Evolutionary conservation across 1,140 invertebrate species (phyloP).

Genomic region (Drosophila burlai): DNA sequence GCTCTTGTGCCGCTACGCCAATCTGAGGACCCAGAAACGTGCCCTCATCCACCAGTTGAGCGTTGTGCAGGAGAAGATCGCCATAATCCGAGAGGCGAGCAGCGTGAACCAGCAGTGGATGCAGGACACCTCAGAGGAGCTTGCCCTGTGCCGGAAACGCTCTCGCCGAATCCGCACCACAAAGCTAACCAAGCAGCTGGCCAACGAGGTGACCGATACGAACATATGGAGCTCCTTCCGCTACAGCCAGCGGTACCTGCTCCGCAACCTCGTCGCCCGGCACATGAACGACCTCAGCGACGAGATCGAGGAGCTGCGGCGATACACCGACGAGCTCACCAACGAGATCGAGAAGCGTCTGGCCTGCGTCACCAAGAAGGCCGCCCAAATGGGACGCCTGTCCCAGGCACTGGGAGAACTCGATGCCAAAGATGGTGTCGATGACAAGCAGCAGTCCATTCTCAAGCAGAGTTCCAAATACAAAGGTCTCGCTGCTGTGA

Average conservation of each 20-base stretch:
- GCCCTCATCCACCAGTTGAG: background rate
- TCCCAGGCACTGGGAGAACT: accelerated
- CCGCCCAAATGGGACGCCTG: background rate
- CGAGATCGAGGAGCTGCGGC: constrained; percentile 31
- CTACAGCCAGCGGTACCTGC: background rate
- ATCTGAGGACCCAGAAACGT: background rate
- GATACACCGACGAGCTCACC: constrained; percentile 16
- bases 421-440: too few species aligned
- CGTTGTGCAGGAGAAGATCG: background rate
- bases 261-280: background rate
- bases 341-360: constrained; percentile 24
- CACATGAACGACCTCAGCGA: constrained; percentile 33
- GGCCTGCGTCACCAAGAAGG: constrained; percentile 1
- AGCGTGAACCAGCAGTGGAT: constrained; percentile 10
- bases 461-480: background rate
- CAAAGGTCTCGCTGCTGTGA: too few species aligned
- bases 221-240: constrained; percentile 2
- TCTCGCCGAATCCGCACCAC: constrained; percentile 4
- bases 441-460: background rate
- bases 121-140: constrained; percentile 1
- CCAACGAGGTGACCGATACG: constrained; percentile 11
- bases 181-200: constrained; percentile 40
- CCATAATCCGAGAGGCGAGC: background rate
- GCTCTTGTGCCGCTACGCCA: constrained; percentile 26
- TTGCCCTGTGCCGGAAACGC: constrained; percentile 24